Conservation (phyloP, 2,888 invertebrate genomes). For the Chymomyza procnemis region DNA sequence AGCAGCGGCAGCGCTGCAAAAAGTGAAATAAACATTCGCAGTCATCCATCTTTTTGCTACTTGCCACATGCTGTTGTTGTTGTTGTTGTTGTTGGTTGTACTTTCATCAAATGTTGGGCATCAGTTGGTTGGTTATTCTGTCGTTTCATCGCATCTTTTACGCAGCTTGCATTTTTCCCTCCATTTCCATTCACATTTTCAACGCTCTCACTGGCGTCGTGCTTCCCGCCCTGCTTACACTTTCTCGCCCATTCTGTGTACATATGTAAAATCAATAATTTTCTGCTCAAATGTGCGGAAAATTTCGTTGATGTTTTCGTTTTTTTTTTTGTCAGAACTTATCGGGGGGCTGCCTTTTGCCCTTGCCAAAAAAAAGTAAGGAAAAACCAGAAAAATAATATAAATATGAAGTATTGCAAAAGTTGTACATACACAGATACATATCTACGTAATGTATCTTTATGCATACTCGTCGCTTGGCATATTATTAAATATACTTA, state of each 20-base stretch:
- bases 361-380: constrained; percentile 1
- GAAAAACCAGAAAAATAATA: no score
- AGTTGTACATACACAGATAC: background rate
- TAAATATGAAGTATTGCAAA: background rate
- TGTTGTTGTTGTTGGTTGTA: constrained; percentile 12
- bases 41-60: constrained; percentile 19
- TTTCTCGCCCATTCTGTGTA: constrained; percentile 42
- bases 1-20: background rate
- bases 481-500: background rate
- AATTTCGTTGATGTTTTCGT: constrained; percentile 64
- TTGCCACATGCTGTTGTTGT: constrained; percentile 8
- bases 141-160: background rate
- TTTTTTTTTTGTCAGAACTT: constrained; percentile 28
- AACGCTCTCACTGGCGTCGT: constrained; percentile 23
- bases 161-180: constrained; percentile 3
- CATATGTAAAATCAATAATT: constrained; percentile 69
- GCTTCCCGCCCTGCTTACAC: constrained; percentile 14
- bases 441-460: background rate
- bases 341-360: background rate
- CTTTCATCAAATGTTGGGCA: constrained; percentile 45
- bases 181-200: constrained; percentile 22
- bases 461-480: background rate
- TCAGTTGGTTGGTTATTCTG: constrained; percentile 25
- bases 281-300: constrained; percentile 74
- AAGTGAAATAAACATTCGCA: background rate